Conservation (phyloP, 2,113 vertebrate genomes). For the Poeciliopsis prolifica region DNA sequence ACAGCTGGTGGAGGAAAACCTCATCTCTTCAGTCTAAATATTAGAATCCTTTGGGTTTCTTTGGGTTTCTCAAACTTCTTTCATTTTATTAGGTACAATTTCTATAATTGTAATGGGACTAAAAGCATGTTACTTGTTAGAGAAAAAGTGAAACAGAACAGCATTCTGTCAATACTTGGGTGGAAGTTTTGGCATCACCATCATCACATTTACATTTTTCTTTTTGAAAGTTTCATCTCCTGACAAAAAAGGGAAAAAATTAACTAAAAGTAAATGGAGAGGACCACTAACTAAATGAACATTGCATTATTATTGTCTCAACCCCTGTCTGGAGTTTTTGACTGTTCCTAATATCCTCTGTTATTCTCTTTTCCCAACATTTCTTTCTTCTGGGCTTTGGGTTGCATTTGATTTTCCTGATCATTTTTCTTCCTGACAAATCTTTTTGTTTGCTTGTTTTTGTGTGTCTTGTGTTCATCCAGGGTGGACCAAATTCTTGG, state of each 20-base stretch:
- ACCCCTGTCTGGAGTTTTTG: background rate
- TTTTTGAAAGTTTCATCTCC: background rate
- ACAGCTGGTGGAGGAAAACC: background rate
- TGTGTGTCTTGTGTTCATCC: slow-evolving; percentile 16
- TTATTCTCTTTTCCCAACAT: slow-evolving; percentile 1
- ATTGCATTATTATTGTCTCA: background rate
- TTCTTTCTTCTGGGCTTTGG: slow-evolving; percentile 14
- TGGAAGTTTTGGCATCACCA: too few species aligned
- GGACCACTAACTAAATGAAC: too few species aligned
- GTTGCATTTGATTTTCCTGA: background rate
- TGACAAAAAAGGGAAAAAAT: background rate
- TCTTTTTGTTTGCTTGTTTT: background rate
- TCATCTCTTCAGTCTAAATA: too few species aligned
- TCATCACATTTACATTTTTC: background rate
- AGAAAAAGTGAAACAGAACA: background rate
- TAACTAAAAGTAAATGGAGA: too few species aligned
- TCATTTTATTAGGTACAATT: too few species aligned
- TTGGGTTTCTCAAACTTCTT: too few species aligned
- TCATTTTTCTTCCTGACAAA: background rate
- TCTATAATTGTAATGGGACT: too few species aligned
- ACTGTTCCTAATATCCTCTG: background rate
- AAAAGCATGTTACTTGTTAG: background rate
- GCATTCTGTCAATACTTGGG: too few species aligned
- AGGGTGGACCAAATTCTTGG: slow-evolving; percentile 98
- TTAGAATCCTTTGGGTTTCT: too few species aligned